phyloP scores from a whole-genome alignment of 2,113 vertebrate genomes.

The Apteryx mantelli region DNA sequence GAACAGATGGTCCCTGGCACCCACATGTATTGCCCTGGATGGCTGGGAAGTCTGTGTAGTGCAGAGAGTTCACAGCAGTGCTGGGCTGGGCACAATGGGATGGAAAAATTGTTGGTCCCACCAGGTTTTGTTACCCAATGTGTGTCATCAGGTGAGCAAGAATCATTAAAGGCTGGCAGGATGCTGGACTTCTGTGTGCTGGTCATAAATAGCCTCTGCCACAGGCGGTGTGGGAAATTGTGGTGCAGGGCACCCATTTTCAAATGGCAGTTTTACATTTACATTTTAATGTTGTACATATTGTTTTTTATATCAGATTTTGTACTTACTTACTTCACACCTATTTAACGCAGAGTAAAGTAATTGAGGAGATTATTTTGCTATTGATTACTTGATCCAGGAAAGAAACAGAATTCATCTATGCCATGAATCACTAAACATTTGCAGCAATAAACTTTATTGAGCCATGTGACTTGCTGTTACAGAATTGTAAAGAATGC shows the following conservation, averaged over 20 bases:
- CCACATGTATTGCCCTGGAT: accelerated
- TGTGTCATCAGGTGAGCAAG: neutral
- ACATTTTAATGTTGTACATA: neutral
- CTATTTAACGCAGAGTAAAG: conserved; percentile 45
- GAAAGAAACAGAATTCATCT: conserved; percentile 55
- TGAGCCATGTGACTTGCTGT: conserved; percentile 57
- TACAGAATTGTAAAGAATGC: conserved; percentile 67
- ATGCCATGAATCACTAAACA: conserved; percentile 58
- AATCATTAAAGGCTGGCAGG: neutral
- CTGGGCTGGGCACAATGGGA: neutral
- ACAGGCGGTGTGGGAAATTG: neutral
- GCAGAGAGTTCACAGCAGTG: neutral
- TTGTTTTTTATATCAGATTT: conserved; percentile 36
- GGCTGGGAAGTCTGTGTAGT: neutral
- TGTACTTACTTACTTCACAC: conserved; percentile 42
- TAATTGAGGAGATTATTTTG: conserved; percentile 65
- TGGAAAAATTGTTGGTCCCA: neutral
- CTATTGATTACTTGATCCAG: conserved; percentile 65
- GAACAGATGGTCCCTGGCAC: neutral
- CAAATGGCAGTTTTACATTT: neutral
- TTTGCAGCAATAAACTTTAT: conserved; percentile 62
- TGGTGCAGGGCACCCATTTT: neutral
- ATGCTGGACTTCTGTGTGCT: neutral
- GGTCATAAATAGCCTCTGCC: neutral
- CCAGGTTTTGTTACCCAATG: neutral